phyloP scores from a whole-genome alignment of 1,140 invertebrate genomes.

The Akabosia matsudoensis region DNA sequence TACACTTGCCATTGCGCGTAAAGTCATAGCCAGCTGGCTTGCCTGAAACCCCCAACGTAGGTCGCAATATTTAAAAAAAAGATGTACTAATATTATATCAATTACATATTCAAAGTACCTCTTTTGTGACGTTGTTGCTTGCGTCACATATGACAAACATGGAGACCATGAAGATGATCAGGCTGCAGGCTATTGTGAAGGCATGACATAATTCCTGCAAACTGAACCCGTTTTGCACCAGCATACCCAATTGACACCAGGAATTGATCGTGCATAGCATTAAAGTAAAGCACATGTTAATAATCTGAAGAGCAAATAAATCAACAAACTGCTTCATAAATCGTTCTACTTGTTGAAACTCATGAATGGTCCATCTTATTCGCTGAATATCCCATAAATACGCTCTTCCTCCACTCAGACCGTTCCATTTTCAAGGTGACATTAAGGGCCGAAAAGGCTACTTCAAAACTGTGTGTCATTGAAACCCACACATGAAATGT shows the following conservation, averaged over 20 bases:
- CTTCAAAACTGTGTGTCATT: neutral
- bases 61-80: too few relatives aligned
- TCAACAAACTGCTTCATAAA: neutral
- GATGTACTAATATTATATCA: too few relatives aligned
- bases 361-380: neutral
- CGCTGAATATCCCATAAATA: neutral
- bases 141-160: neutral
- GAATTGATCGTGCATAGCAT: neutral
- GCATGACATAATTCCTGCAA: neutral
- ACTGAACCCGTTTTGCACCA: neutral
- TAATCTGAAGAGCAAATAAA: neutral
- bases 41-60: too few relatives aligned
- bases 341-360: neutral
- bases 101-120: too few relatives aligned
- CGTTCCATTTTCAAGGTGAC: neutral
- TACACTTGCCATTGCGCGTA: neutral
- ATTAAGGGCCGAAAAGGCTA: neutral
- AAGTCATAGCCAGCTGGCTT: too few relatives aligned
- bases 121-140: too few relatives aligned
- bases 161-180: neutral
- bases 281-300: neutral
- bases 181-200: neutral
- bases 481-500: neutral
- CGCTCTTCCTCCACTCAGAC: neutral
- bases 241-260: neutral